phyloP scores from a whole-genome alignment of 2,113 vertebrate genomes.

The Microcebus griseorufus region DNA sequence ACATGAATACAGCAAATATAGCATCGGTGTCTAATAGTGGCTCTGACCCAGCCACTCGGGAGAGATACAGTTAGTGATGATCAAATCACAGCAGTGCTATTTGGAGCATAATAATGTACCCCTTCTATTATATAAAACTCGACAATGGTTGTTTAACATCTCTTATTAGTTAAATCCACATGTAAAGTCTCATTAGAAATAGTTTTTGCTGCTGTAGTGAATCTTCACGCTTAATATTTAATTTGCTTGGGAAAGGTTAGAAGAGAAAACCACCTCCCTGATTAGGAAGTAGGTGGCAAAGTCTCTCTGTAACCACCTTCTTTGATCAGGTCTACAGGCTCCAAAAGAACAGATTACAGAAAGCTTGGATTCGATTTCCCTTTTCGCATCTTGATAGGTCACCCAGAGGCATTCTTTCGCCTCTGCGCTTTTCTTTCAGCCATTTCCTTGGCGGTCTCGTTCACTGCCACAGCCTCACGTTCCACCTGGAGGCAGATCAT shows the following conservation, averaged over 20 bases:
- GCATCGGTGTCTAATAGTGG: background rate
- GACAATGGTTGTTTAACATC: background rate
- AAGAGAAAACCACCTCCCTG: background rate
- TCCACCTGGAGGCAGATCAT: background rate
- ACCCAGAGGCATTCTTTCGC: background rate
- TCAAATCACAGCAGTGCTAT: background rate
- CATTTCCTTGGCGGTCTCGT: background rate
- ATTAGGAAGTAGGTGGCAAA: background rate
- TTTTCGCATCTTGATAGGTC: background rate
- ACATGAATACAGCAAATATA: background rate
- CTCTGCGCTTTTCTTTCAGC: background rate
- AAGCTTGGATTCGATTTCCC: background rate
- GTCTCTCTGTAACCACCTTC: background rate
- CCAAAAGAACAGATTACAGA: background rate
- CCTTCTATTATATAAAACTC: background rate
- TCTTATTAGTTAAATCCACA: slow-evolving; percentile 10
- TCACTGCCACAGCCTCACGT: background rate
- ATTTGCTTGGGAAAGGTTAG: background rate
- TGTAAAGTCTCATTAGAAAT: background rate
- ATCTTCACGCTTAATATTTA: background rate
- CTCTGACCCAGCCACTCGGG: background rate
- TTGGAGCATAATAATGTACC: background rate
- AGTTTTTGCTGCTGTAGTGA: background rate
- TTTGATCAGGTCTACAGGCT: background rate
- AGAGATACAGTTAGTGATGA: background rate